These are phyloP conservation scores for Lophotis ruficrista DNA, from an alignment of 2,113 vertebrate species.

Conservation along the genomic window DNA sequence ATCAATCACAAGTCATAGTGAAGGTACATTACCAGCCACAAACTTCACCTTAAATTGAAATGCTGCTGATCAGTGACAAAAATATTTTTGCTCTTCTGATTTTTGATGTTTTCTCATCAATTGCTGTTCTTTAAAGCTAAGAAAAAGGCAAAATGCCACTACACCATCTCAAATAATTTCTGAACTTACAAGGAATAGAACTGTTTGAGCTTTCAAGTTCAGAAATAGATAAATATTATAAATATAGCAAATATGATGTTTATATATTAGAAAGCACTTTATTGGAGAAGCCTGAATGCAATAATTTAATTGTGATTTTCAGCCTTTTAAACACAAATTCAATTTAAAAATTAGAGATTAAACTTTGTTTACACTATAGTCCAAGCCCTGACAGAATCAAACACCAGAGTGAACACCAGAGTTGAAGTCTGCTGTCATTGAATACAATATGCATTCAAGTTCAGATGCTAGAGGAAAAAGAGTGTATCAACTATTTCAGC, in stretches of 20 bases:
- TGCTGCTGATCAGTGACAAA: background rate
- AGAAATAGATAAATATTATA: background rate
- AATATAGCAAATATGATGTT: background rate
- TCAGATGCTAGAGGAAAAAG: background rate
- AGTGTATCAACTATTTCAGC: background rate
- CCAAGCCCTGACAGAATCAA: background rate
- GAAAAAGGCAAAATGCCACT: background rate
- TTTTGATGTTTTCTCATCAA: slow-evolving; percentile 1
- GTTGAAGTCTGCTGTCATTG: background rate
- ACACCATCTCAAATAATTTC: background rate
- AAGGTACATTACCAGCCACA: background rate
- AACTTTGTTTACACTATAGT: background rate
- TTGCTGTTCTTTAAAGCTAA: background rate
- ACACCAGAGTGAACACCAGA: background rate
- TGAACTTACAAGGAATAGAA: background rate
- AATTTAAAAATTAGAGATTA: background rate
- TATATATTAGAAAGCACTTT: background rate
- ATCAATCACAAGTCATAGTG: background rate
- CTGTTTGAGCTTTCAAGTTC: background rate
- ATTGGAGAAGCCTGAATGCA: background rate
- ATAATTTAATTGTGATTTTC: background rate
- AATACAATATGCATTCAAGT: background rate
- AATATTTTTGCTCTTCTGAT: slow-evolving; percentile 18
- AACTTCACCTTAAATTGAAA: slow-evolving; percentile 39
- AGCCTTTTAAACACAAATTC: background rate